Percentiles rank a stretch among this genome's conserved stretches.
Evolutionary conservation across 2,888 invertebrate species (phyloP).

Genomic region (Lasioglossum villosulum): DNA sequence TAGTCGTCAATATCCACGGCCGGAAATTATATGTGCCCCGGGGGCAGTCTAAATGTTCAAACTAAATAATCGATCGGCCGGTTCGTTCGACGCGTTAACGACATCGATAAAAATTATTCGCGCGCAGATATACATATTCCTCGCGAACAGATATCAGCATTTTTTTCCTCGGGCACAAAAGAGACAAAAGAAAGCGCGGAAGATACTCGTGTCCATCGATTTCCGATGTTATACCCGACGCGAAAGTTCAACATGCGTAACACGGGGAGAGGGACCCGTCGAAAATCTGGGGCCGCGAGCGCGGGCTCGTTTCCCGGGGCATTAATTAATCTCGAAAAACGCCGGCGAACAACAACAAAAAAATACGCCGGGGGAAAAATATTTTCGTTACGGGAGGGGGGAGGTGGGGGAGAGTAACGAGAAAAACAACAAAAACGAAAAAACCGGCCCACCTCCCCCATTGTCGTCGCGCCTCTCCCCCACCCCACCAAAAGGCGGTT

Average conservation of each 20-base stretch:
- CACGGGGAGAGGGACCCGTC: conserved; percentile 3
- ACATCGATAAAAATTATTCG: conserved; percentile 2
- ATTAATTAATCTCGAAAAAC: conserved; percentile 49
- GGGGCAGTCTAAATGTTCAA: background rate
- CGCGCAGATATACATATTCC: background rate
- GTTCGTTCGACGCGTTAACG: conserved; percentile 8
- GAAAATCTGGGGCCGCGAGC: conserved; percentile 9
- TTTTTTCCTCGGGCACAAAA: background rate
- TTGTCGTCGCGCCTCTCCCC: conserved; percentile 15
- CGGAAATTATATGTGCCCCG: background rate
- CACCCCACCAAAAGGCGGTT: conserved; percentile 16
- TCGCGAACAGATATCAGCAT: conserved; percentile 6
- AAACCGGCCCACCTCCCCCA: conserved; percentile 23
- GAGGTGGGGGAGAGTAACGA: background rate
- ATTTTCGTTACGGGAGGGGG: background rate
- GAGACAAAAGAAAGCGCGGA: background rate
- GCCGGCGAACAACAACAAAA: background rate
- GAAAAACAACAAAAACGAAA: conserved; percentile 2
- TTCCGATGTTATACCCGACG: conserved; percentile 23
- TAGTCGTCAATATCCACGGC: background rate
- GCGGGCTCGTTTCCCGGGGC: conserved; percentile 12
- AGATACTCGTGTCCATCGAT: conserved; percentile 31
- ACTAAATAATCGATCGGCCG: conserved; percentile 5
- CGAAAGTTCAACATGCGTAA: conserved; percentile 10
- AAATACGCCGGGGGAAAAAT: background rate